phyloP scores from a whole-genome alignment of 2,113 vertebrate species.

The Mormyrus lacerda region DNA sequence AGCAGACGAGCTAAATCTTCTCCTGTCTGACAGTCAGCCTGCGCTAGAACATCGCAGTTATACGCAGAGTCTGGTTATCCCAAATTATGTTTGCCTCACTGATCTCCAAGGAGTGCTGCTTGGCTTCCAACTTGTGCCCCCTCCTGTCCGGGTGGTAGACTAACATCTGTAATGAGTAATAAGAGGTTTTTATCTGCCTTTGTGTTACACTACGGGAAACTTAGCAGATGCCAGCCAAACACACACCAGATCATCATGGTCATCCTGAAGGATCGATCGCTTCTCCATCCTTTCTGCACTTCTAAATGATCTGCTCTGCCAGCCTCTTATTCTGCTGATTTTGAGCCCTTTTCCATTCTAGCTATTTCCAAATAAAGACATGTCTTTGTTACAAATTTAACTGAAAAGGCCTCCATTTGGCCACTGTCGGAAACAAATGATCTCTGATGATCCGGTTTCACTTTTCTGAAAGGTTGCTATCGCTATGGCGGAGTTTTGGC shows the following conservation, averaged over 20 bases:
- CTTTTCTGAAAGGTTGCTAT: not conserved
- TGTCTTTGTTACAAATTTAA: not conserved
- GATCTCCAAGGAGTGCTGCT: slow-evolving; percentile 64
- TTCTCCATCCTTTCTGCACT: not conserved
- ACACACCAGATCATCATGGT: not conserved
- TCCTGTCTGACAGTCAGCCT: slow-evolving; percentile 33
- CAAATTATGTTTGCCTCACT: slow-evolving; percentile 76
- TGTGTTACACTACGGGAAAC: slow-evolving; percentile 67
- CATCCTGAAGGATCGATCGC: not conserved
- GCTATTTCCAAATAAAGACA: not conserved
- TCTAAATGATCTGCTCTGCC: not conserved
- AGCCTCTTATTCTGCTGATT: not conserved
- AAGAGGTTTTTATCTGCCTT: slow-evolving; percentile 80
- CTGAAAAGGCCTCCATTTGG: not conserved
- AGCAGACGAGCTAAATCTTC: slow-evolving; percentile 13
- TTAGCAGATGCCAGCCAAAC: slow-evolving; percentile 48
- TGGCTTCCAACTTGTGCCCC: slow-evolving; percentile 57
- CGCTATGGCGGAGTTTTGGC: not conserved
- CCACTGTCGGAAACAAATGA: not conserved
- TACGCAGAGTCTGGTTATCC: slow-evolving; percentile 69
- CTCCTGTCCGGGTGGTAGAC: slow-evolving; percentile 81
- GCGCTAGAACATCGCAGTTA: slow-evolving; percentile 65
- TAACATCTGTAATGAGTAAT: slow-evolving; percentile 80
- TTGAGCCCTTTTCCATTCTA: not conserved
- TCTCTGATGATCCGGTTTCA: not conserved